Conservation (phyloP, 2,113 vertebrate genomes). For the Tangachromis dhanisi region DNA sequence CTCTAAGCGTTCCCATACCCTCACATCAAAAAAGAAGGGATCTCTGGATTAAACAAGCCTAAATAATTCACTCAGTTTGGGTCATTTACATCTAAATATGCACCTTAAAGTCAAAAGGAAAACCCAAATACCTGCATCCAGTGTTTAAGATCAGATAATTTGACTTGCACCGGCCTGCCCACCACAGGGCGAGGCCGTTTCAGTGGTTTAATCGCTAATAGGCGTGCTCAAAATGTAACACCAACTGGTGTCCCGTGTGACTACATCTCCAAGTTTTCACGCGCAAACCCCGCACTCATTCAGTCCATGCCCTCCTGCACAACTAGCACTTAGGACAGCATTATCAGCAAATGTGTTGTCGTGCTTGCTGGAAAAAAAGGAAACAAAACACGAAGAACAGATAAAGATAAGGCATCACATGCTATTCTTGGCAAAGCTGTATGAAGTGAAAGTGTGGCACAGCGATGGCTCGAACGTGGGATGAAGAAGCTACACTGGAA, state of each 20-base stretch:
- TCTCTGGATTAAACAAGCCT: background rate
- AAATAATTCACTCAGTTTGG: background rate
- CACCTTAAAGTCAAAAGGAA: slow-evolving; percentile 18
- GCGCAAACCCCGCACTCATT: slow-evolving; percentile 38
- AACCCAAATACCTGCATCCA: background rate
- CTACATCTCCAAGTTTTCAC: background rate
- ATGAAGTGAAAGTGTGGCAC: slow-evolving; percentile 58
- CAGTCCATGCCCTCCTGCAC: slow-evolving; percentile 41
- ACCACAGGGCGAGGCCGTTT: background rate
- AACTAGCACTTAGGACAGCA: slow-evolving; percentile 44
- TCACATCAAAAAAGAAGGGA: background rate
- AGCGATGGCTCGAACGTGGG: slow-evolving; percentile 33
- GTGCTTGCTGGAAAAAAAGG: slow-evolving; percentile 25
- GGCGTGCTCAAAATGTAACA: slow-evolving; percentile 31
- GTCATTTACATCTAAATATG: slow-evolving; percentile 5
- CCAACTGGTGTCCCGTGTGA: background rate
- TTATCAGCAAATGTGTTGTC: slow-evolving; percentile 44
- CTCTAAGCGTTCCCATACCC: background rate
- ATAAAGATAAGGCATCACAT: slow-evolving; percentile 64
- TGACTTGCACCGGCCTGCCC: background rate
- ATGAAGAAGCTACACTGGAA: slow-evolving; percentile 63
- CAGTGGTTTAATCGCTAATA: slow-evolving; percentile 6
- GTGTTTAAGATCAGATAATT: slow-evolving; percentile 4
- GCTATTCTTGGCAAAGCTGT: slow-evolving; percentile 65
- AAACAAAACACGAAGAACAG: slow-evolving; percentile 28